Conservation (phyloP, 2,888 invertebrate genomes). For the Pseudoips prasinana region DNA sequence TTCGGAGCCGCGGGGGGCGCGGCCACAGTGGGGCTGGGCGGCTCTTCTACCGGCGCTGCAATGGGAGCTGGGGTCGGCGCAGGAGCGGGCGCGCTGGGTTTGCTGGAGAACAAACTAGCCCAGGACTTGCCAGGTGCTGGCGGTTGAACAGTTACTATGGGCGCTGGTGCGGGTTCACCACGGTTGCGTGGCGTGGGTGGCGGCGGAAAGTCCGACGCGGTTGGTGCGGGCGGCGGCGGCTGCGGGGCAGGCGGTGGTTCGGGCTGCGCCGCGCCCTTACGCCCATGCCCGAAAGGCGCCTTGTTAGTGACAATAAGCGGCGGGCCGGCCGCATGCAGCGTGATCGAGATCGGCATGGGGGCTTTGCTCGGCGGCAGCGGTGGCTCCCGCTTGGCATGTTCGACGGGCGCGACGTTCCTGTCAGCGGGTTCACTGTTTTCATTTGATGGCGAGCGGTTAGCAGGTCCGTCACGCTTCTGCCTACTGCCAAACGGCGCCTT, state of each 20-base stretch:
- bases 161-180: conserved; percentile 56
- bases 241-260: conserved; percentile 62
- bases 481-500: conserved; percentile 74
- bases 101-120: conserved; percentile 85
- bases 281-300: conserved; percentile 70
- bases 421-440: conserved; percentile 54
- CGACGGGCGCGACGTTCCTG: conserved; percentile 33
- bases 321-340: conserved; percentile 64
- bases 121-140: conserved; percentile 82
- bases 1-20: conserved; percentile 48
- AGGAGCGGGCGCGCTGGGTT: conserved; percentile 39
- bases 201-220: conserved; percentile 78
- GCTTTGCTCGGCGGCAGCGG: conserved; percentile 71
- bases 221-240: conserved; percentile 70
- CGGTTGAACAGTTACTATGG: conserved; percentile 56
- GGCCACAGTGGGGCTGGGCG: conserved; percentile 50
- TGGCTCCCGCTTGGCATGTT: conserved; percentile 64
- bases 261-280: conserved; percentile 53
- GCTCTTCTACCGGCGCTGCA: conserved; percentile 50
- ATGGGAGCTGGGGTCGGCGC: conserved; percentile 35
- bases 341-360: conserved; percentile 76
- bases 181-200: conserved; percentile 72
- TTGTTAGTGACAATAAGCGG: conserved; percentile 76
- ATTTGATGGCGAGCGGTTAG: conserved; percentile 64
- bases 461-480: conserved; percentile 67